These are phyloP conservation scores for Clarias magur DNA, from an alignment of 2,113 vertebrate genomes.

Conservation along the genomic window DNA sequence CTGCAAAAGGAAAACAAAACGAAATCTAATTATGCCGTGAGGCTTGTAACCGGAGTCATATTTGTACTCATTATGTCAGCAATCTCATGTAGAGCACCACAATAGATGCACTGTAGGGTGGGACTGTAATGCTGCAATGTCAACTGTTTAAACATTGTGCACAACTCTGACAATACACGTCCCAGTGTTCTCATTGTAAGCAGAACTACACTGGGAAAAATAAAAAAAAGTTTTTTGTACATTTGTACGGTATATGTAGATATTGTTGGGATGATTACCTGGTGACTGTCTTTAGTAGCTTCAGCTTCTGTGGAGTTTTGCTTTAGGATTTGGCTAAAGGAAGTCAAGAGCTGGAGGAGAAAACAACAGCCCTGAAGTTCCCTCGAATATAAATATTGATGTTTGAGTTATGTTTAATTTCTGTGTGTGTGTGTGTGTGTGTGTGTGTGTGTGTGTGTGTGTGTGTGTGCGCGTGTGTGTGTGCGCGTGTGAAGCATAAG, in stretches of 20 bases:
- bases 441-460: too few relatives aligned
- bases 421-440: conserved; percentile 18
- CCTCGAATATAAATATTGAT: not conserved
- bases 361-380: not conserved
- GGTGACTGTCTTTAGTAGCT: not conserved
- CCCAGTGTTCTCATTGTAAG: not conserved
- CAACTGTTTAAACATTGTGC: not conserved
- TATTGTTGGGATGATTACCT: not conserved
- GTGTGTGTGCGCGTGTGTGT: too few relatives aligned
- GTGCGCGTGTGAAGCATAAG: conserved; percentile 17
- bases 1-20: not conserved
- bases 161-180: not conserved
- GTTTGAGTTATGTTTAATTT: conserved; percentile 33
- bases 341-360: not conserved
- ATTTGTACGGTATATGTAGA: not conserved
- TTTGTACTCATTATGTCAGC: conserved; percentile 21
- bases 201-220: not conserved
- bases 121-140: conserved; percentile 8
- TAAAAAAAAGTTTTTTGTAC: not conserved
- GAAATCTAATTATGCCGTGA: conserved; percentile 4
- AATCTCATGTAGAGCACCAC: conserved; percentile 15
- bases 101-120: conserved; percentile 17
- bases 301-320: not conserved
- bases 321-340: not conserved
- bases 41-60: conserved; percentile 29